phyloP scores from a whole-genome alignment of 2,888 invertebrate genomes.

The Bugulina stolonifera region DNA sequence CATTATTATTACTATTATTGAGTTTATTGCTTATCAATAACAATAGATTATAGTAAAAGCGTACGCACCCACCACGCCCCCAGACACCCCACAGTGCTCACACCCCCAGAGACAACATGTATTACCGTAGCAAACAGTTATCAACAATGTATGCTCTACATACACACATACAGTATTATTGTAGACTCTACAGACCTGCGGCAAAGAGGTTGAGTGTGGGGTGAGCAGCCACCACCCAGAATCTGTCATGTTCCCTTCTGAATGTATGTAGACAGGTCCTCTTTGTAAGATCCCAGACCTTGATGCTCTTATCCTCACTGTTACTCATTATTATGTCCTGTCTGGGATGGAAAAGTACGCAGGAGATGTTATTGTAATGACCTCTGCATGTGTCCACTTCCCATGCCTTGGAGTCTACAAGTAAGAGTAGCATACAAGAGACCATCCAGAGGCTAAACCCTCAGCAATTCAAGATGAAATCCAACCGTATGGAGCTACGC shows the following conservation, averaged over 20 bases:
- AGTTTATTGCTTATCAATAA: too few relatives aligned
- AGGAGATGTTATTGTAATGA: conserved; percentile 98
- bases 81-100: too few relatives aligned
- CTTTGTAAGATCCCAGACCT: conserved; percentile 89
- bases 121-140: too few relatives aligned
- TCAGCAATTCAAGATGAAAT: not conserved
- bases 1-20: too few relatives aligned
- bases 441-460: not conserved
- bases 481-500: not conserved
- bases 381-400: conserved; percentile 99
- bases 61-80: too few relatives aligned
- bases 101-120: too few relatives aligned
- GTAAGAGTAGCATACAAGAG: not conserved
- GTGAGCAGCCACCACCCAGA: conserved; percentile 94
- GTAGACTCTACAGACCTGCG: conserved; percentile 67
- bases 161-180: too few relatives aligned
- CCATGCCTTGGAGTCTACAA: conserved; percentile 70
- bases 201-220: conserved; percentile 93
- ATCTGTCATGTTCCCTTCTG: conserved; percentile 88
- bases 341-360: conserved; percentile 91
- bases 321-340: conserved; percentile 94
- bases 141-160: too few relatives aligned
- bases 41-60: too few relatives aligned
- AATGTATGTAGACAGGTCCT: conserved; percentile 53
- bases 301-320: conserved; percentile 93